phyloP scores from a whole-genome alignment of 2,888 invertebrate genomes.

The Mayetiola destructor region DNA sequence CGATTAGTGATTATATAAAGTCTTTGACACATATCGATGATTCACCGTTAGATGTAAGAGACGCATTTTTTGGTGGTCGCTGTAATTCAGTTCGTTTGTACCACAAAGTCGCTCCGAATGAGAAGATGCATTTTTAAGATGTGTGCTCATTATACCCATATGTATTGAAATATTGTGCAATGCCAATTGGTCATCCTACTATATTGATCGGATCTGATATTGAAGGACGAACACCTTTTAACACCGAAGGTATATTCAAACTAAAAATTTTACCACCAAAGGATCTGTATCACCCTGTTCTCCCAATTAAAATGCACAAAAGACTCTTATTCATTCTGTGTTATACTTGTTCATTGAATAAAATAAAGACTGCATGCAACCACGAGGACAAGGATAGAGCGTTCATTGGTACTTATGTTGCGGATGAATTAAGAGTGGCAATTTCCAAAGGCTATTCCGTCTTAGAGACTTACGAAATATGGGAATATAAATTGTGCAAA shows the following conservation, averaged over 20 bases:
- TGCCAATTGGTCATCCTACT: conserved; percentile 24
- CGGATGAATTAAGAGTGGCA: conserved; percentile 24
- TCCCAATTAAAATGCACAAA: conserved; percentile 22
- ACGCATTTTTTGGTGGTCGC: too few relatives aligned
- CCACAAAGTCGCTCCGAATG: background rate
- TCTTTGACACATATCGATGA: too few relatives aligned
- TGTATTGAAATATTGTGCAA: conserved; percentile 23
- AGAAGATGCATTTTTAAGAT: conserved; percentile 16
- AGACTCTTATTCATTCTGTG: conserved; percentile 24
- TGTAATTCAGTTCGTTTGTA: too few relatives aligned
- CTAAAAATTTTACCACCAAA: conserved; percentile 22
- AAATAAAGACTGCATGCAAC: conserved; percentile 16
- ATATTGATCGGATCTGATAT: conserved; percentile 21
- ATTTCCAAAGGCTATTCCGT: conserved; percentile 22
- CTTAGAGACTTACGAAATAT: conserved; percentile 23
- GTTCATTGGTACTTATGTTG: conserved; percentile 24
- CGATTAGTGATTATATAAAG: too few relatives aligned
- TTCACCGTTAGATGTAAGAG: too few relatives aligned
- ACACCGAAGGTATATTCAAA: conserved; percentile 21
- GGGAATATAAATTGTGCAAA: conserved; percentile 23
- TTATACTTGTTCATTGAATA: conserved; percentile 17
- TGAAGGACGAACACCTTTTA: background rate
- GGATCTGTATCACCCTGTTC: conserved; percentile 24
- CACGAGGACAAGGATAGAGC: conserved; percentile 20
- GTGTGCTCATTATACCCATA: conserved; percentile 24